These are phyloP conservation scores for Temnothorax curvispinosus DNA, from an alignment of 1,140 invertebrate genomes.

Conservation along the genomic window DNA sequence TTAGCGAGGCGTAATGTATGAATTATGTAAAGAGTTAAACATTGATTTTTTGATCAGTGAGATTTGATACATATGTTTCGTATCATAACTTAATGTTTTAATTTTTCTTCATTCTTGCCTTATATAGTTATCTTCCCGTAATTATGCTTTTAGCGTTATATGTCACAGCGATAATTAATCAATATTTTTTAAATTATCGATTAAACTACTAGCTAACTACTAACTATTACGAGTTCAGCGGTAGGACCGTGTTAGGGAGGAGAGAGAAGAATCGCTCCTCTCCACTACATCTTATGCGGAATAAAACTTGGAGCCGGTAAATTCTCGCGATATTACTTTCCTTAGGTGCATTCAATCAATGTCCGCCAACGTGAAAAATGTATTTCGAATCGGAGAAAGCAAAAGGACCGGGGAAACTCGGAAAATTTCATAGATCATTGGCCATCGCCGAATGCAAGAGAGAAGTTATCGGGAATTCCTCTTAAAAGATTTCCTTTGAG, in stretches of 20 bases:
- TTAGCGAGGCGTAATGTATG: background rate
- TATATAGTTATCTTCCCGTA: background rate
- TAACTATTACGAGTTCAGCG: background rate
- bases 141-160: background rate
- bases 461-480: constrained; percentile 27
- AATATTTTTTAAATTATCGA: background rate
- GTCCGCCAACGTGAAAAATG: constrained; percentile 66
- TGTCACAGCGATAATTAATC: background rate
- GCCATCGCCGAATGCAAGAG: constrained; percentile 32
- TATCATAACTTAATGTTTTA: background rate
- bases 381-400: constrained; percentile 63
- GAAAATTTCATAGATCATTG: constrained; percentile 60
- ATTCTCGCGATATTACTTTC: constrained; percentile 66
- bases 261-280: background rate
- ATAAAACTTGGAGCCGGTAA: constrained; percentile 45
- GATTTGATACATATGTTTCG: background rate
- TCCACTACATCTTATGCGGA: constrained; percentile 10
- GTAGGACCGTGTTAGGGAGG: background rate
- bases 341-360: constrained; percentile 60
- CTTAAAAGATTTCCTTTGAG: background rate
- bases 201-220: background rate
- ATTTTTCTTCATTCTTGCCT: background rate
- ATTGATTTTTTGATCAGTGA: background rate
- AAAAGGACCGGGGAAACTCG: constrained; percentile 12
- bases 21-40: constrained; percentile 1